Conservation (phyloP, 1,140 invertebrate species). For the Drosophila takahashii region DNA sequence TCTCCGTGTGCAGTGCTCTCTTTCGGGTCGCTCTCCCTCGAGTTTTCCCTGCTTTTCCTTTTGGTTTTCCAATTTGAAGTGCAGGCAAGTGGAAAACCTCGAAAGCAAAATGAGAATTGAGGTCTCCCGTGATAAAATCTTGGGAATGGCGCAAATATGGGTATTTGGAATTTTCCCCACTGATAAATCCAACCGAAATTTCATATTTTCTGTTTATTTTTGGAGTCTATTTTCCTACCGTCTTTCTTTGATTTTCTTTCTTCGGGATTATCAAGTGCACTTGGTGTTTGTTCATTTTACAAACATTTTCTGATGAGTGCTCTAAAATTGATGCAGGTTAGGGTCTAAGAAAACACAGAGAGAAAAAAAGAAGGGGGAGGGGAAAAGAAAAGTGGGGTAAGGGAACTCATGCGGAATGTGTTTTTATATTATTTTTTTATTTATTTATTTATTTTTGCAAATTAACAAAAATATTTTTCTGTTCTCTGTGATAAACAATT, state of each 20-base stretch:
- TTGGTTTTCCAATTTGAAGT: slow-evolving; percentile 64
- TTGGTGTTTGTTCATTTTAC: slow-evolving; percentile 14
- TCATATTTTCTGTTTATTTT: slow-evolving; percentile 39
- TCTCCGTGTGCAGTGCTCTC: slow-evolving; percentile 25
- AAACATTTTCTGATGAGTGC: slow-evolving; percentile 27
- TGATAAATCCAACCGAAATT: slow-evolving; percentile 16
- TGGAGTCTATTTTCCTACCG: slow-evolving; percentile 14
- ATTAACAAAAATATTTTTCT: not conserved
- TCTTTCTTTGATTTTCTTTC: slow-evolving; percentile 10
- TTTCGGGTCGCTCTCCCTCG: slow-evolving; percentile 3
- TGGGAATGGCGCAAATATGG: slow-evolving; percentile 9
- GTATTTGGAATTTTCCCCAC: not conserved
- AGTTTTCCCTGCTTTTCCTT: slow-evolving; percentile 25
- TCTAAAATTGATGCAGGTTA: slow-evolving; percentile 74
- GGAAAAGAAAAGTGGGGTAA: slow-evolving; percentile 1
- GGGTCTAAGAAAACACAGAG: slow-evolving; percentile 13
- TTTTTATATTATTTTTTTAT: not conserved
- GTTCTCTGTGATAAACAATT: not conserved
- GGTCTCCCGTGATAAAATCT: slow-evolving; percentile 17
- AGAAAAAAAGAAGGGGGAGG: not conserved
- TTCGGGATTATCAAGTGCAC: slow-evolving; percentile 61
- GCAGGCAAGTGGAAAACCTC: slow-evolving; percentile 61
- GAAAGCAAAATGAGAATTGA: slow-evolving; percentile 38
- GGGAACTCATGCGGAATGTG: not conserved
- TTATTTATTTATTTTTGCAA: not conserved